Conservation (phyloP, 2,888 invertebrate genomes). For the Cremastinae sp. region DNA sequence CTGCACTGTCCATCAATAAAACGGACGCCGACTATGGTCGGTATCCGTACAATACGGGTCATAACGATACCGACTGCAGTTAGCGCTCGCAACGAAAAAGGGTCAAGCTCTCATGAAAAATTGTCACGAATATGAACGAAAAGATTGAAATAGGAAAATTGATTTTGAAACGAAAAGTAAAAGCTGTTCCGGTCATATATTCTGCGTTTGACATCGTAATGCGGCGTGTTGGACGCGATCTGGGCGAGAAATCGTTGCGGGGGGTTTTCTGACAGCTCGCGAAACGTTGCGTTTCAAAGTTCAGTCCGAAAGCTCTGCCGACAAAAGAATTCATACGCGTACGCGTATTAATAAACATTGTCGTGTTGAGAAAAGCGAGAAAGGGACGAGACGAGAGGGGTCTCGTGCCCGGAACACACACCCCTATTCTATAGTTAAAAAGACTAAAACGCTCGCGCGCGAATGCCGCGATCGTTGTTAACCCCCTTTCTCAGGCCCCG, state of each 20-base stretch:
- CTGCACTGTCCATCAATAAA: too few species aligned
- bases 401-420: slow-evolving; percentile 26
- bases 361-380: slow-evolving; percentile 33
- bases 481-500: slow-evolving; percentile 55
- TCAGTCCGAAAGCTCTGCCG: slow-evolving; percentile 59
- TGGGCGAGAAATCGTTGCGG: slow-evolving; percentile 33
- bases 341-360: slow-evolving; percentile 48
- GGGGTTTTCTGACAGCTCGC: slow-evolving; percentile 37
- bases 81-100: neutral
- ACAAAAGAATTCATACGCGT: slow-evolving; percentile 66
- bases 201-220: slow-evolving; percentile 65
- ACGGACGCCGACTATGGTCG: too few species aligned
- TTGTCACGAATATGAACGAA: slow-evolving; percentile 29
- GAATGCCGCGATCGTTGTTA: neutral
- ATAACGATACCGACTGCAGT: too few species aligned
- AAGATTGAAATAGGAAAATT: slow-evolving; percentile 39
- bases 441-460: slow-evolving; percentile 24
- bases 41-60: too few species aligned
- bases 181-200: slow-evolving; percentile 25
- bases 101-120: slow-evolving; percentile 9
- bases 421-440: slow-evolving; percentile 44
- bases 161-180: slow-evolving; percentile 15
- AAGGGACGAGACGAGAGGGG: slow-evolving; percentile 50
- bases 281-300: slow-evolving; percentile 57
- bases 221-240: slow-evolving; percentile 52